Percentiles rank a stretch among this genome's conserved stretches.
These are phyloP conservation scores for Malacosoma neustria DNA, from an alignment of 2,888 invertebrate genomes.

Conservation along the genomic window DNA sequence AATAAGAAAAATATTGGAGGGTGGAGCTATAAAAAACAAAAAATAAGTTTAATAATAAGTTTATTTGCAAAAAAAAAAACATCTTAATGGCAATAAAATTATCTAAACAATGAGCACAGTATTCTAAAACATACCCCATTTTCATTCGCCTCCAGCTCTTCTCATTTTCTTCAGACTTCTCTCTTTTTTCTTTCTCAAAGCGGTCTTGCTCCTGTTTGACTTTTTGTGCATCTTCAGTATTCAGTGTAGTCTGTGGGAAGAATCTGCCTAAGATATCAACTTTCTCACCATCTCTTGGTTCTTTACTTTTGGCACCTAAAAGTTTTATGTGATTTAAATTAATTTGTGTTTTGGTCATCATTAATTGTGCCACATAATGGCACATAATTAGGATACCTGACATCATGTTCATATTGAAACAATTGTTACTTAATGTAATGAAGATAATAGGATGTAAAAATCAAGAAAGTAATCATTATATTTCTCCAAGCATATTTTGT, in stretches of 20 bases:
- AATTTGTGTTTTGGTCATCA: too few species aligned
- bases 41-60: too few species aligned
- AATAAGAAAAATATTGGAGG: too few species aligned
- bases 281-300: slow-evolving; percentile 38
- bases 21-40: too few species aligned
- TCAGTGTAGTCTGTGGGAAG: slow-evolving; percentile 70
- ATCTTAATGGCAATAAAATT: too few species aligned
- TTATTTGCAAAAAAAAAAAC: too few species aligned
- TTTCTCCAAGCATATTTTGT: too few species aligned
- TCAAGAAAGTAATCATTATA: not conserved
- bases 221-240: slow-evolving; percentile 53
- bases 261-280: slow-evolving; percentile 71
- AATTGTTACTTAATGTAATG: slow-evolving; percentile 1
- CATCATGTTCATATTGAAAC: too few species aligned
- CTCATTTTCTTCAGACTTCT: slow-evolving; percentile 77
- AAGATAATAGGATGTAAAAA: not conserved
- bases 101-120: too few species aligned
- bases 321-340: slow-evolving; percentile 2
- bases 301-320: slow-evolving; percentile 35
- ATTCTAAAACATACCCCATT: slow-evolving; percentile 76
- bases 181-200: slow-evolving; percentile 70
- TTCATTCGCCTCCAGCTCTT: slow-evolving; percentile 84
- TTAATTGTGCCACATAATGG: too few species aligned
- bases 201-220: slow-evolving; percentile 71
- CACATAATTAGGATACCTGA: too few species aligned